These are phyloP conservation scores for Platycercus adscitus DNA, from an alignment of 2,113 vertebrate genomes.

Conservation along the genomic window DNA sequence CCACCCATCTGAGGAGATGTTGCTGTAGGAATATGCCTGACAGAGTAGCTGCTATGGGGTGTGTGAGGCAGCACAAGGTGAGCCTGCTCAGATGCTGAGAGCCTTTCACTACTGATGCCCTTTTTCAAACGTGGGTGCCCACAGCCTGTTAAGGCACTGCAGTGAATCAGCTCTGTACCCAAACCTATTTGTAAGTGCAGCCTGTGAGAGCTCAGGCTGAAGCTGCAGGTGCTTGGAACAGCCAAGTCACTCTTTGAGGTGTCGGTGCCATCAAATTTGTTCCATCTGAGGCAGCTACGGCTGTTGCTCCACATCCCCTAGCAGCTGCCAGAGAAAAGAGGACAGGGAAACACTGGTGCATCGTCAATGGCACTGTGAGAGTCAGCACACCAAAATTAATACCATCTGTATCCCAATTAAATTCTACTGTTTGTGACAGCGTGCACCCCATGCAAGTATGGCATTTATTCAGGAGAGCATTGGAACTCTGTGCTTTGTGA, in stretches of 20 bases:
- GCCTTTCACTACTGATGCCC: neutral
- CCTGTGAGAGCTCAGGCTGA: fast-evolving
- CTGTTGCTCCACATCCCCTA: neutral
- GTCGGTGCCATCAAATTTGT: fast-evolving
- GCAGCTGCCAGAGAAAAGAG: neutral
- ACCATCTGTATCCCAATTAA: conserved; percentile 44
- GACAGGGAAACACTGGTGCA: neutral
- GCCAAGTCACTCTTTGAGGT: fast-evolving
- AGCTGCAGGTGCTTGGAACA: neutral
- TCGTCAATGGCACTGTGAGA: neutral
- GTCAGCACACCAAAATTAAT: neutral
- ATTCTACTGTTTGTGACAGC: neutral
- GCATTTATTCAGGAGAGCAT: neutral
- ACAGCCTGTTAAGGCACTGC: fast-evolving
- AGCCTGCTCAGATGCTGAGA: fast-evolving
- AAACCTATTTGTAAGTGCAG: neutral
- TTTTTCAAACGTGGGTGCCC: fast-evolving
- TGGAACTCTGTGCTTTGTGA: neutral
- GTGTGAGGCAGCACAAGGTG: neutral
- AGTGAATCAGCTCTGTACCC: neutral
- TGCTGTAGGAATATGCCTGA: neutral
- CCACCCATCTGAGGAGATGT: neutral
- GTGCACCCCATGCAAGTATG: fast-evolving
- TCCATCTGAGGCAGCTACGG: neutral
- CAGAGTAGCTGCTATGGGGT: fast-evolving